phyloP scores from a whole-genome alignment of 1,140 invertebrate genomes.

The Subanguina moxae region DNA sequence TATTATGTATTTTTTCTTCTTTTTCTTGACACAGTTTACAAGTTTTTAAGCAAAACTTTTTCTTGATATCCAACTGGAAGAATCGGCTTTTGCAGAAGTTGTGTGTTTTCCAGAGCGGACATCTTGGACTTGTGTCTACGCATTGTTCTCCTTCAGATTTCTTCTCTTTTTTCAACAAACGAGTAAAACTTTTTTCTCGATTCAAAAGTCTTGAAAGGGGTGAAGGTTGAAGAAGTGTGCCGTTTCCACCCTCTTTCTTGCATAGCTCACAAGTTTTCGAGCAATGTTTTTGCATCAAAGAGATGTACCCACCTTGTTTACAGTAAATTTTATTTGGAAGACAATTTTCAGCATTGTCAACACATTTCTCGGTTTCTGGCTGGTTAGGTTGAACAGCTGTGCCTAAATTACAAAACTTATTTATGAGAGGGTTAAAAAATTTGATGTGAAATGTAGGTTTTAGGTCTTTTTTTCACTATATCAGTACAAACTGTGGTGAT shows the following conservation, averaged over 20 bases:
- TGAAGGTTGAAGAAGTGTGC: neutral
- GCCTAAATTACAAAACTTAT: too few relatives aligned
- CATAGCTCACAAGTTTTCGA: neutral
- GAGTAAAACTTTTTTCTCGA: neutral
- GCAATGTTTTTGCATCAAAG: neutral
- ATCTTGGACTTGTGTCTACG: neutral
- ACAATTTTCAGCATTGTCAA: neutral
- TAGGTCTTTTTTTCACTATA: too few relatives aligned
- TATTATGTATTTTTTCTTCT: too few relatives aligned
- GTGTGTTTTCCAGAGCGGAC: neutral
- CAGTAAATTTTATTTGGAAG: neutral
- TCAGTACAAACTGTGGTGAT: too few relatives aligned
- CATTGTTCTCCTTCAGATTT: neutral
- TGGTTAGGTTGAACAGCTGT: too few relatives aligned
- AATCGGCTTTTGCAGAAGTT: neutral
- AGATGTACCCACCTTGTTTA: neutral
- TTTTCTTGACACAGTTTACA: neutral
- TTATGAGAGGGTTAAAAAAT: too few relatives aligned
- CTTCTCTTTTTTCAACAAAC: neutral
- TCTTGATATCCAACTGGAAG: neutral
- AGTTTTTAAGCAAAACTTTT: slow-evolving; percentile 2
- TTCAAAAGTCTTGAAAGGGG: neutral
- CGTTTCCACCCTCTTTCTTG: neutral
- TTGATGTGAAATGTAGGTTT: too few relatives aligned
- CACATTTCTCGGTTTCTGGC: neutral